These are phyloP conservation scores for Acanthurus lineatus DNA, from an alignment of 2,797 vertebrate genomes.

Conservation along the genomic window DNA sequence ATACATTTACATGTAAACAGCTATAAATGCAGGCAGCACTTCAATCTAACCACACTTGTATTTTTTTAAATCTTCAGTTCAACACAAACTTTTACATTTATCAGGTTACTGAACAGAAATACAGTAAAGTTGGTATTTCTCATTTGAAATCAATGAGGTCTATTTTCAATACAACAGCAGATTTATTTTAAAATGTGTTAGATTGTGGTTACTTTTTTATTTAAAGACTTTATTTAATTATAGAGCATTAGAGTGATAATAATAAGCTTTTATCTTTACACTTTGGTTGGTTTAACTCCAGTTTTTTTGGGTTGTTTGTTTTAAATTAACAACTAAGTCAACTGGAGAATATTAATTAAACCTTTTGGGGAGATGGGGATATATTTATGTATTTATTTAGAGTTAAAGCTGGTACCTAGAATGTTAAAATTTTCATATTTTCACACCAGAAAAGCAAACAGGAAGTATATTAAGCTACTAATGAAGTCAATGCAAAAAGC, in stretches of 20 bases:
- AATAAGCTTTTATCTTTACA: slow-evolving; percentile 15
- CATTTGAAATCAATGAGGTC: slow-evolving; percentile 15
- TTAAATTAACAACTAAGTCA: not conserved
- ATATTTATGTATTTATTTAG: slow-evolving; percentile 31
- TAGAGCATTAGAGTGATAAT: slow-evolving; percentile 28
- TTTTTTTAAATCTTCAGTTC: slow-evolving; percentile 9
- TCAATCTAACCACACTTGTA: not conserved
- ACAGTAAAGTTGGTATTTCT: slow-evolving; percentile 2
- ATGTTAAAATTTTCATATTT: slow-evolving; percentile 15
- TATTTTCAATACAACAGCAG: slow-evolving; percentile 38
- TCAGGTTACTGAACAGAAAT: slow-evolving; percentile 33
- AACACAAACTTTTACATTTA: slow-evolving; percentile 12
- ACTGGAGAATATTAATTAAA: not conserved
- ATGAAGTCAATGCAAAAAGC: not conserved
- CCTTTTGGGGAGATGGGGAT: not conserved
- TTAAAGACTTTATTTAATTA: slow-evolving; percentile 23
- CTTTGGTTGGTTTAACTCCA: slow-evolving; percentile 9
- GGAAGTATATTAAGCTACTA: not conserved
- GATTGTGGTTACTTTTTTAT: not conserved
- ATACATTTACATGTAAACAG: slow-evolving; percentile 4
- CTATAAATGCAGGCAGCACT: not conserved
- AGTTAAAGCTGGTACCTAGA: slow-evolving; percentile 31
- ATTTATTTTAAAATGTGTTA: not conserved
- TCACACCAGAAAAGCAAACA: not conserved
- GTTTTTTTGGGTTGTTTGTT: slow-evolving; percentile 11